Evolutionary conservation across 2,113 vertebrate species (phyloP).

Genomic region (Stegostoma tigrinum): DNA sequence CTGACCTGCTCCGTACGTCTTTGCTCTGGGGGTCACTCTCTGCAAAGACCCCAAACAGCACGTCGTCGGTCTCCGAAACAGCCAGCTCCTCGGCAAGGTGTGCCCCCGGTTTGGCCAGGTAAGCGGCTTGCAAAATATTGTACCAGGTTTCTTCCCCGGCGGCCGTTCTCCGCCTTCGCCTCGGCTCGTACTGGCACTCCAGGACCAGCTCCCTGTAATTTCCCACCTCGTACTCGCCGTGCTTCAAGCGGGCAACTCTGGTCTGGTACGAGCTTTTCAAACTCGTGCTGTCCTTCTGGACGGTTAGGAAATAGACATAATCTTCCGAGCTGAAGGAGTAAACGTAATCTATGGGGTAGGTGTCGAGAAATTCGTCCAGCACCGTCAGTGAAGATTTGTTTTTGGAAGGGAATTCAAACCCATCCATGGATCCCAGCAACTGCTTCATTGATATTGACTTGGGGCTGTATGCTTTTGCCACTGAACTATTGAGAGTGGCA

Average conservation of each 20-base stretch:
- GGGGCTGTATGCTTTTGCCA: slow-evolving; percentile 67
- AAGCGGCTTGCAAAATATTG: slow-evolving; percentile 77
- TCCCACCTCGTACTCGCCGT: slow-evolving; percentile 58
- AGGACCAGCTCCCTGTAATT: slow-evolving; percentile 79
- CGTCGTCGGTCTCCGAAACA: slow-evolving; percentile 56
- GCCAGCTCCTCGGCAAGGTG: slow-evolving; percentile 70
- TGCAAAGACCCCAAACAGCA: slow-evolving; percentile 77
- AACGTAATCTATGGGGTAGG: slow-evolving; percentile 74
- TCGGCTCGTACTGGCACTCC: slow-evolving; percentile 75
- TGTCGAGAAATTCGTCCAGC: slow-evolving; percentile 56
- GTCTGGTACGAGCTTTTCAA: slow-evolving; percentile 58
- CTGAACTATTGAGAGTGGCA: slow-evolving; percentile 63
- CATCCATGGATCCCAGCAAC: slow-evolving; percentile 66
- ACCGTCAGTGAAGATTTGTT: slow-evolving; percentile 61
- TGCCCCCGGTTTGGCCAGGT: slow-evolving; percentile 62
- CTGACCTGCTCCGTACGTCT: slow-evolving; percentile 54
- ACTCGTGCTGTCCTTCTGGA: slow-evolving; percentile 64
- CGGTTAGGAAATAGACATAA: slow-evolving; percentile 80
- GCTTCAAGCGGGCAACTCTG: slow-evolving; percentile 65
- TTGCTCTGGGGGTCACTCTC: slow-evolving; percentile 50
- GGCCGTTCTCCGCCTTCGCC: slow-evolving; percentile 52
- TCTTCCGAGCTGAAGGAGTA: slow-evolving; percentile 68
- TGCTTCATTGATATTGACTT: slow-evolving; percentile 77
- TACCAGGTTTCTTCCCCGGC: slow-evolving; percentile 56
- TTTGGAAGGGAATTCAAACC: slow-evolving; percentile 63